Evolutionary conservation across 2,888 invertebrate genomes (phyloP).

Genomic region (Lithophane leautieri): DNA sequence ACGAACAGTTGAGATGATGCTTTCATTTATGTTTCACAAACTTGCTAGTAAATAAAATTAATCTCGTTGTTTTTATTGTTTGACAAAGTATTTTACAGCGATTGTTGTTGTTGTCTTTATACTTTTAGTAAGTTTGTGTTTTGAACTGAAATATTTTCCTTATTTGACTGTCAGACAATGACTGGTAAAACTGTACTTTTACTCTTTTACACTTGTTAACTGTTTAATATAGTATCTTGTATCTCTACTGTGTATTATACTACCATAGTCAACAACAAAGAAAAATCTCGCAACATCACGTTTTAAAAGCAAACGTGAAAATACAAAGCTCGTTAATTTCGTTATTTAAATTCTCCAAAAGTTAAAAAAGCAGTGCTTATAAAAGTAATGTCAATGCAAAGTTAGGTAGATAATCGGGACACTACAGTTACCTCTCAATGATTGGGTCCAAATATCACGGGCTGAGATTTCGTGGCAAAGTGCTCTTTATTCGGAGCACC

Average conservation of each 20-base stretch:
- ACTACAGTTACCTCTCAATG: constrained; percentile 70
- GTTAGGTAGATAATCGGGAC: constrained; percentile 67
- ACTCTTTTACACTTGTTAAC: neutral
- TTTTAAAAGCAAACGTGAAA: constrained; percentile 51
- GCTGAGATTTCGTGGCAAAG: constrained; percentile 74
- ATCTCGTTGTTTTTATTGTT: constrained; percentile 62
- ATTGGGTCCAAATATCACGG: constrained; percentile 78
- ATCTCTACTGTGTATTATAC: neutral
- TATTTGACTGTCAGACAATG: constrained; percentile 18
- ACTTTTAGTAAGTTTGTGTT: constrained; percentile 40
- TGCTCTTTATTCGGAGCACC: constrained; percentile 78
- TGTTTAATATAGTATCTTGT: neutral
- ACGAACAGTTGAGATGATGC: constrained; percentile 59
- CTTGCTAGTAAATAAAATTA: constrained; percentile 63
- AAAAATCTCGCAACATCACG: constrained; percentile 30
- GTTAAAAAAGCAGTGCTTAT: constrained; percentile 65
- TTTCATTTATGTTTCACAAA: constrained; percentile 63
- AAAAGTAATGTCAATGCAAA: constrained; percentile 63
- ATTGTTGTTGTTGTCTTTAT: constrained; percentile 35
- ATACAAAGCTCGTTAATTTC: constrained; percentile 59
- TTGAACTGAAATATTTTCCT: constrained; percentile 39
- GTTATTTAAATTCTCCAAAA: constrained; percentile 66
- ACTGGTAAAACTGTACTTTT: neutral
- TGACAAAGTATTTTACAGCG: constrained; percentile 54
- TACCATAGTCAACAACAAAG: constrained; percentile 18